Evolutionary conservation across 2,797 vertebrate species (phyloP), one percentile per base, ranked within the genome.

Genomic region (Podargus strigoides): DNA sequence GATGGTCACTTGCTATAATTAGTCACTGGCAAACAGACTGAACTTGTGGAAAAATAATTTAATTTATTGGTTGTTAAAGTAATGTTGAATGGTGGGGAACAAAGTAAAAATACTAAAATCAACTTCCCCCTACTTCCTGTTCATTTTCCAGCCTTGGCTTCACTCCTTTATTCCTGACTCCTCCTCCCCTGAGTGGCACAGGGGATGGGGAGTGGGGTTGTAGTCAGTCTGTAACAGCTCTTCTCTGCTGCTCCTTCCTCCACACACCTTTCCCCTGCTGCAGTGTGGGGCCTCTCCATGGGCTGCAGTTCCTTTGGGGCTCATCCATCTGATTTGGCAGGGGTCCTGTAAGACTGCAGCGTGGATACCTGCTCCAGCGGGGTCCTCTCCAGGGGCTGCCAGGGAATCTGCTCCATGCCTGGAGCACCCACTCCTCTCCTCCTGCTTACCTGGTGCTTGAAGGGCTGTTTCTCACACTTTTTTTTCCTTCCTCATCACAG

Each of bases 331-430:
- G 24, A n/a, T 46, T 34, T 28, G 34, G 52, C 50, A 59, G 80
- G 20, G 39, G 7, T 19, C 12, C 15, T 50, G 8, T 6, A 2
- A 0, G 1, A 24, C 56, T 50, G 27, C 36, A 20, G 15, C 14
- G 39, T 52, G 26, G 59, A 8, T 53, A 47, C 16, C 26, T 47
- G 22, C 39, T 73, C 41, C 6, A 24, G 15, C 8, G 2, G 12
- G 5, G 20, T 19, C 32, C 10, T 60, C 19, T 67, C 52, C 34
- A n/a, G 13, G 19, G 19, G 22, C 39, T 49, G 36, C 36, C 42
- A 22, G 20, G 20, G 9, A 47, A 22, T 52, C 28, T 32, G 49
- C 66, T 46, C 16, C 0, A 1, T 62, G 58, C 34, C 22, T 46
- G 30, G 24, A 78, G 27, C 15, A 39, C 8, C 28, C 66, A 19